These are phyloP conservation scores for Eulithis prunata DNA, from an alignment of 2,888 invertebrate species.

Conservation along the genomic window DNA sequence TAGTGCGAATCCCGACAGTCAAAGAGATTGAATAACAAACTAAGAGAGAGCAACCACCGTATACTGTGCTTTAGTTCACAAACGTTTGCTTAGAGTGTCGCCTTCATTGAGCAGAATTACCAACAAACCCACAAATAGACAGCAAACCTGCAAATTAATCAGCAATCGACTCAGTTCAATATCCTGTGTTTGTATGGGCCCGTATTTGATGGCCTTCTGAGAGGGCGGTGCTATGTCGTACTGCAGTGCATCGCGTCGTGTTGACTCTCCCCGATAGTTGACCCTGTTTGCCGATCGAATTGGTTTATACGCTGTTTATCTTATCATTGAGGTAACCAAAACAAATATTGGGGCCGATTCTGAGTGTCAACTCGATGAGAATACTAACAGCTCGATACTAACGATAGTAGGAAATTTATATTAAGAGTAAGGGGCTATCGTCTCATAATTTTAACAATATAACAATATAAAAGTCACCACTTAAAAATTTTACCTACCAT, in stretches of 20 bases:
- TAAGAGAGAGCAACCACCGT: too few species aligned
- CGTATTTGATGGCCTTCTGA: slow-evolving; percentile 28
- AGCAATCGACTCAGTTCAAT: slow-evolving; percentile 1
- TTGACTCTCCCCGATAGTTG: slow-evolving; percentile 20
- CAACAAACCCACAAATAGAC: neutral
- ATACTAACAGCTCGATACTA: too few species aligned
- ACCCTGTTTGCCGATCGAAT: slow-evolving; percentile 24
- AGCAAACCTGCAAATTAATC: slow-evolving; percentile 10
- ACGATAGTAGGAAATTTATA: too few species aligned
- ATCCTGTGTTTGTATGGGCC: slow-evolving; percentile 20
- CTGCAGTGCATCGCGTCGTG: neutral
- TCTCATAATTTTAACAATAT: too few species aligned
- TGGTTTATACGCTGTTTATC: slow-evolving; percentile 27
- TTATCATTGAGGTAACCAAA: slow-evolving; percentile 20
- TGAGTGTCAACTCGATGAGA: neutral
- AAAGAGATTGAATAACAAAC: too few species aligned
- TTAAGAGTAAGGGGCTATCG: too few species aligned
- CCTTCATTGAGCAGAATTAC: too few species aligned
- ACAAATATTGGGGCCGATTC: slow-evolving; percentile 19
- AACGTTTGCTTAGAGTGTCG: too few species aligned
- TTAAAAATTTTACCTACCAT: too few species aligned
- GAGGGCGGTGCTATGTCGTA: slow-evolving; percentile 7
- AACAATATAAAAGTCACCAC: too few species aligned
- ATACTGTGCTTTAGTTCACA: too few species aligned
- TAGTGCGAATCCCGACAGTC: too few species aligned